Base-by-base conservation (phyloP, 2,888 invertebrate species). In the Tetragonisca angustula region DNA sequence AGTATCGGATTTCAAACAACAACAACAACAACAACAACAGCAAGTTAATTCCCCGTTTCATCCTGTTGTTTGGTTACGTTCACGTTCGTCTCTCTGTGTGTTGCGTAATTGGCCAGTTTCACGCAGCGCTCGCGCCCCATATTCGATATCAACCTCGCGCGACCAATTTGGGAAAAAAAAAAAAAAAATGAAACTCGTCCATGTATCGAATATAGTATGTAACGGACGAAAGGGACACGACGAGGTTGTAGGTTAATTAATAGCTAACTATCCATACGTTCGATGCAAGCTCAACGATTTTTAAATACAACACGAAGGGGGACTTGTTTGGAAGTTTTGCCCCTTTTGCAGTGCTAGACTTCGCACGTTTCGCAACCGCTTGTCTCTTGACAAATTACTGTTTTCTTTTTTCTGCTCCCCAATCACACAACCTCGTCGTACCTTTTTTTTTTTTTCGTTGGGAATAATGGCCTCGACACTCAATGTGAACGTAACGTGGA, bases 401-500 rank as follows among this genome's bases (percentile, higher is more conserved):
- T 43, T 43, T 43, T 9, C 27, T 43, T 43, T 9, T 43, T 36
- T 2, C 11, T 43, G 43, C 11, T 43, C 1, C 43, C 15, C 4
- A n/a, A 59, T 59, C 24, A n/a, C 15, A 59, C 15, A 2, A 24
- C n/a, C 56, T n/a, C 5, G 5, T 5, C 24, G 56, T n/a, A 59
- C 15, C 15, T 59, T 9, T 43, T 36, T 43, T 43, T 43, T 43
- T 9, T 4, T n/a, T n/a, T 59, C 15, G 24, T n/a, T 15, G 15
- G 15, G 15, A 59, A 5, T n/a, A 15, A 65, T 13, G 2, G 36
- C 13, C 65, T n/a, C 52, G 56, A 43, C 59, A 43, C 59, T 21
- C 32, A 82, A 73, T 62, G 70, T 52, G 56, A 81, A 69, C 82
- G 50, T 81, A 82, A 81, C 56, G 9, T 27, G 13, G 49, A 68